Conservation (phyloP, 2,888 invertebrate species). For the Zeuzera pyrina region DNA sequence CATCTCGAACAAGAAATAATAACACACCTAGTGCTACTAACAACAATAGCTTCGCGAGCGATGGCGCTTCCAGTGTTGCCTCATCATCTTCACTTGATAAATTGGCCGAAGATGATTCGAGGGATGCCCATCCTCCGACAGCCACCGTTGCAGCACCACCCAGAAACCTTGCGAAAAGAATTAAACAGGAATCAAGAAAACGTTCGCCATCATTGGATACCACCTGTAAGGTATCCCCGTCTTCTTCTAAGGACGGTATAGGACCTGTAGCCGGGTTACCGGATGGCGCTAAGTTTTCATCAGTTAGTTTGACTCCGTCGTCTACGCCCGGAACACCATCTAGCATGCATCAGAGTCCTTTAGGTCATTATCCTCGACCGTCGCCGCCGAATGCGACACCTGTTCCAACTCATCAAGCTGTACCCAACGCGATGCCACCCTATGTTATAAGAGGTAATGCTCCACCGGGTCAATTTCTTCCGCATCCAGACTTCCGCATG, state of each 20-base stretch:
- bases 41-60: constrained; percentile 82
- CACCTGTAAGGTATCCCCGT: constrained; percentile 65
- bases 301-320: constrained; percentile 76
- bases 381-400: constrained; percentile 80
- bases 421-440: constrained; percentile 73
- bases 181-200: constrained; percentile 72
- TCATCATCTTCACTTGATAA: constrained; percentile 80
- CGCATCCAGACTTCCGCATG: constrained; percentile 69
- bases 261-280: constrained; percentile 53
- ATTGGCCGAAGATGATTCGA: constrained; percentile 82
- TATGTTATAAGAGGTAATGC: constrained; percentile 71
- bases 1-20: constrained; percentile 82
- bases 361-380: constrained; percentile 78
- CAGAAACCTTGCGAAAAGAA: constrained; percentile 62
- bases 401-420: constrained; percentile 72
- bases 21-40: constrained; percentile 87
- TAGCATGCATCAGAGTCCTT: constrained; percentile 76
- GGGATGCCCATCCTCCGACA: constrained; percentile 80
- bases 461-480: constrained; percentile 59
- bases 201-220: constrained; percentile 71
- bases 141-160: constrained; percentile 68
- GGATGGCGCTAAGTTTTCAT: constrained; percentile 74
- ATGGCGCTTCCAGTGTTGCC: constrained; percentile 82
- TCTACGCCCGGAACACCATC: constrained; percentile 77
- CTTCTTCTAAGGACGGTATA: constrained; percentile 69